Base-by-base conservation (phyloP, 2,888 invertebrate genomes). In the Rotaria macrura region DNA sequence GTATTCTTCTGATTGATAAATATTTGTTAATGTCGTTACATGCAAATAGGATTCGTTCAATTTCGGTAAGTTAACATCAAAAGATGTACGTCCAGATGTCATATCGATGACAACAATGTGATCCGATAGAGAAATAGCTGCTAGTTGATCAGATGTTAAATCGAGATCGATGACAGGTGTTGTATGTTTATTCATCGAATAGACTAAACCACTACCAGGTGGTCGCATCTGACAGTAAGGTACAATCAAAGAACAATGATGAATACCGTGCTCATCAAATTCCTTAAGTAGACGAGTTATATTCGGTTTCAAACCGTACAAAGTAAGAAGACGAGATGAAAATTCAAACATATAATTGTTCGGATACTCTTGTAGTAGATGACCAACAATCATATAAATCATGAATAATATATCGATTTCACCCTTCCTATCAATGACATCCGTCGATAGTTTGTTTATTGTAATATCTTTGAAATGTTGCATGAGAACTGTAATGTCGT, bases 361-460 rank as follows among this genome's bases (percentile, higher is more conserved):
- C 7, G 85, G 85, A 47, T 83, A 83, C 47, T 85, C 85, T 29
- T 85, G 43, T 29, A 85, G 83, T 25, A 47, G 23, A 55, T 52
- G 55, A 55, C 85, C 85, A n/a, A 83, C 55, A 17, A 85, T 43
- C n/a, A 49, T 85, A 29, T 83, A 57, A 83, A 83, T 83, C 83
- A 83, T 85, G 7, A 52, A 55, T 29, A 85, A 25, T 43, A 74
- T 83, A 40, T 85, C 55, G 0, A 85, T 47, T 43, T 85, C 74
- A 25, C 23, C 12, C 9, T 83, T 83, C 43, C 55, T 17, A 40
- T 55, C 83, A 2, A 49, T 7, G 17, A 55, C 14, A 34, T 85
- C 83, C 2, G 5, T 40, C 17, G 55, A 47, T 43, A 20, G 14
- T 43, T 83, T 47, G 43, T 29, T 57, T 17, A 10, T 47, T 3